Percentiles rank a stretch among this genome's conserved stretches.
Conservation (phyloP, 2,113 vertebrate genomes). For the Sitta europaea region DNA sequence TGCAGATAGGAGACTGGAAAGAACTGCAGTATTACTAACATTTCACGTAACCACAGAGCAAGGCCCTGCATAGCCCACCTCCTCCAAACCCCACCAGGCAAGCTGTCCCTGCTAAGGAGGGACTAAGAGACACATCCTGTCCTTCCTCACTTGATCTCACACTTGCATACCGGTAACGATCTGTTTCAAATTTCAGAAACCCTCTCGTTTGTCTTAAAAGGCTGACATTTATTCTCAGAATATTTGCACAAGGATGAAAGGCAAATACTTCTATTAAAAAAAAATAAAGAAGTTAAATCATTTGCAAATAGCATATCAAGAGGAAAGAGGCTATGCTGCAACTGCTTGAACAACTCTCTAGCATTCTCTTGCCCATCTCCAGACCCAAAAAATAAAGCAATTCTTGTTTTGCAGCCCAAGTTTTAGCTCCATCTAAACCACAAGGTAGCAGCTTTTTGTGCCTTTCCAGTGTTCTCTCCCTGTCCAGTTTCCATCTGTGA, state of each 20-base stretch:
- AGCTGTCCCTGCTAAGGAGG: not conserved
- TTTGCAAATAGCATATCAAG: not conserved
- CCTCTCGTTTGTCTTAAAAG: not conserved
- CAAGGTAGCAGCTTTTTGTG: not conserved
- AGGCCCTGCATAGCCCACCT: accelerated
- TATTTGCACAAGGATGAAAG: slow-evolving; percentile 1
- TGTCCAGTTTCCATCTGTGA: not conserved
- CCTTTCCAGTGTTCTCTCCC: not conserved
- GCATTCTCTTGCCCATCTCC: not conserved
- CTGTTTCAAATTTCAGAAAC: not conserved
- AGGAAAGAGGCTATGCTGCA: not conserved
- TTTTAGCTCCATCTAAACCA: not conserved
- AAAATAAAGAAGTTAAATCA: not conserved
- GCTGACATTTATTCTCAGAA: slow-evolving; percentile 5
- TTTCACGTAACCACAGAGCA: not conserved
- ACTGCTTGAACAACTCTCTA: not conserved
- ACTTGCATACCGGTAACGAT: not conserved
- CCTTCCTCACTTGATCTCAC: not conserved
- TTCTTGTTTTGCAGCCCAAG: not conserved
- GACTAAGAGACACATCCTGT: not conserved
- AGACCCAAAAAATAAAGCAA: slow-evolving; percentile 1
- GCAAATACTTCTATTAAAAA: not conserved
- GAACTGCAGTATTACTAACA: not conserved
- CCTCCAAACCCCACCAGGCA: not conserved
- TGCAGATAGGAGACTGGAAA: accelerated